Evolutionary conservation across 2,113 vertebrate genomes (phyloP), one percentile per base, ranked within the genome.

Genomic region (Cavia porcellus): DNA sequence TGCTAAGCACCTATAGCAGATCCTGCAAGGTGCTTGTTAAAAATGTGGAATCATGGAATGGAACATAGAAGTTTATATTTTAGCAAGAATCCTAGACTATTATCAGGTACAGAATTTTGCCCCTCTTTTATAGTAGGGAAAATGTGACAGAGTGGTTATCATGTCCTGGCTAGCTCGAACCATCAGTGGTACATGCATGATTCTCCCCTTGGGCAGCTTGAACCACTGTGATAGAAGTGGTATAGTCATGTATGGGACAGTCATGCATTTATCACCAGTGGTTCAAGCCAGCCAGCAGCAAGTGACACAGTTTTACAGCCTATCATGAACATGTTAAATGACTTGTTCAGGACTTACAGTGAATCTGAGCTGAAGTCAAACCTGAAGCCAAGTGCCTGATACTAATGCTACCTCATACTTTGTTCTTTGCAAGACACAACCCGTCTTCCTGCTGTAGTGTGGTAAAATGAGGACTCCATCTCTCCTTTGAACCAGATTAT

Each of bases 51-150:
- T 50, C 72, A 4, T 94, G 42, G 42, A 96, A n/a, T 83, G 35
- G n/a, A 89, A 64, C 45, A 52, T 66, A 83, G 61, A 38, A 94
- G 80, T 96, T 81, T 92, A 19, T 72, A 42, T 74, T 75, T 93
- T 96, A 92, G 84, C 45, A 30, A 66, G 72, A 79, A 81, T 82
- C 7, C 11, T 38, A 79, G 86, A 74, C 38, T 24, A 22, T 80
- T 88, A 30, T 81, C 88, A 88, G 57, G 38, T 72, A 72, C 2
- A 90, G 35, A 95, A 55, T 82, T 15, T 1, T 30, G n/a, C 13
- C 64, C 2, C 19, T n/a, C 66, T 79, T 57, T 32, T 88, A 92
- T 86, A 77, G 45, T 85, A 81, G 32, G 61, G 62, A n/a, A 86
- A 59, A 59, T 70, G 13, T 24, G 59, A 68, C 86, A 91, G 86